Evolutionary conservation across 2,113 vertebrate genomes (phyloP).

Genomic region (Neotragus pygmaeus): DNA sequence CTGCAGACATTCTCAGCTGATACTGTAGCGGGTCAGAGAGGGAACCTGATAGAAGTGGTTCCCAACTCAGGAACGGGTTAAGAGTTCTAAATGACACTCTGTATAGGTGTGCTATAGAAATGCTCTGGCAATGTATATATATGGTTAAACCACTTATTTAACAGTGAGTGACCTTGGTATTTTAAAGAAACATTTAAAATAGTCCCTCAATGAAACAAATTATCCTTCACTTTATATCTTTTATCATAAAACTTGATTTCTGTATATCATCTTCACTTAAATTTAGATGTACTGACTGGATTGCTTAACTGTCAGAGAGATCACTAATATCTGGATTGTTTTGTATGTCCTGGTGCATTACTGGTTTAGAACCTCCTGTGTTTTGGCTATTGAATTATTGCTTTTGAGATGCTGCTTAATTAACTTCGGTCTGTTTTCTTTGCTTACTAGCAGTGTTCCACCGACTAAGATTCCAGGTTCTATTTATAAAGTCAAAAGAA

Average conservation of each 20-base stretch:
- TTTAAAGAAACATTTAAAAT: constrained; percentile 2
- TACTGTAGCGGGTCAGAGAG: not conserved
- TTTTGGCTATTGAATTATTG: not conserved
- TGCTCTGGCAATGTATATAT: not conserved
- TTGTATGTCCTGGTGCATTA: not conserved
- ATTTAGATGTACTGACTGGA: not conserved
- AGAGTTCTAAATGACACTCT: not conserved
- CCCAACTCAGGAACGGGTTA: not conserved
- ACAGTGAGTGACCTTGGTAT: not conserved
- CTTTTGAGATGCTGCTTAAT: not conserved
- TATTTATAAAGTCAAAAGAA: not conserved
- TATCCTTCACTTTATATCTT: not conserved
- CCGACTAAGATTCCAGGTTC: not conserved
- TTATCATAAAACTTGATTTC: not conserved
- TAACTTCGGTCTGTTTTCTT: not conserved
- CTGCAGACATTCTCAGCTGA: not conserved
- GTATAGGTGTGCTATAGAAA: not conserved
- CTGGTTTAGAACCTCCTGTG: not conserved
- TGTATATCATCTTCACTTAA: not conserved
- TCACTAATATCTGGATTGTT: too few species aligned
- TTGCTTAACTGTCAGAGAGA: too few species aligned
- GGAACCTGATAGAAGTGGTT: not conserved
- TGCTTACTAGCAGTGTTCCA: not conserved
- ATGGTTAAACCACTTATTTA: not conserved
- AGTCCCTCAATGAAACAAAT: not conserved